Conservation (phyloP, 37 sponge, comb jelly and placozoan genomes). For the Aphrocallistes beatrix region DNA sequence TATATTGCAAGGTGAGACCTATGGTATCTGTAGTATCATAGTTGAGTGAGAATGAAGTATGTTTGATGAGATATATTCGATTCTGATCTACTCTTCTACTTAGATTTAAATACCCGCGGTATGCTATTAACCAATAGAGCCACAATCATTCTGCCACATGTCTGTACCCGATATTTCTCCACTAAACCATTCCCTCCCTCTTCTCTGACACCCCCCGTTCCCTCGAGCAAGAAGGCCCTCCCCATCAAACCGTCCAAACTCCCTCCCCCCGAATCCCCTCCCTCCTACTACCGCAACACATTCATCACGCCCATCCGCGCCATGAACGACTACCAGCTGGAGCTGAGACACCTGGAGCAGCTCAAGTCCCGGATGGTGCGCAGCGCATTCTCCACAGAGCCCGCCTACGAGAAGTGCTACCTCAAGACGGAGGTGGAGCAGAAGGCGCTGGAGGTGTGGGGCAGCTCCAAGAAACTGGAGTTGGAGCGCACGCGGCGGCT, state of each 20-base stretch:
- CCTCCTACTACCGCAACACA: slow-evolving; percentile 30
- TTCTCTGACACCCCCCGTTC: too few relatives aligned
- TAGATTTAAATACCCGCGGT: too few relatives aligned
- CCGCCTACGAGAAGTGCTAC: slow-evolving; percentile 26
- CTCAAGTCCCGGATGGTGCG: slow-evolving; percentile 32
- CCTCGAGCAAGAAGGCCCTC: background rate
- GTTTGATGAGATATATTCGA: too few relatives aligned
- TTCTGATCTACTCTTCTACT: too few relatives aligned
- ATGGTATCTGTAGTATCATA: too few relatives aligned
- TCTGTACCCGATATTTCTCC: too few relatives aligned
- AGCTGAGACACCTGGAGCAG: slow-evolving; percentile 55
- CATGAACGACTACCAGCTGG: slow-evolving; percentile 63
- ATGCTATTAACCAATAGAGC: too few relatives aligned
- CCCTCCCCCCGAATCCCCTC: background rate
- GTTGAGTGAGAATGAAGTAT: too few relatives aligned
- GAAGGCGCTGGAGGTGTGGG: slow-evolving; percentile 82
- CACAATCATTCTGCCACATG: too few relatives aligned
- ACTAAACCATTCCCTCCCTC: background rate
- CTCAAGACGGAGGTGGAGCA: slow-evolving; percentile 71
- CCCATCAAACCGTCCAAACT: background rate
- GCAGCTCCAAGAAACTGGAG: slow-evolving; percentile 58
- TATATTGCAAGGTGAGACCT: too few relatives aligned
- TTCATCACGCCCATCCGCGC: slow-evolving; percentile 56
- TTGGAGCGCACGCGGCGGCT: slow-evolving; percentile 32
- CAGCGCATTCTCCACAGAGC: slow-evolving; percentile 40